Conservation (phyloP, 35 echinoderm and acorn worm genomes). For the Ophiothrix spiculata region DNA sequence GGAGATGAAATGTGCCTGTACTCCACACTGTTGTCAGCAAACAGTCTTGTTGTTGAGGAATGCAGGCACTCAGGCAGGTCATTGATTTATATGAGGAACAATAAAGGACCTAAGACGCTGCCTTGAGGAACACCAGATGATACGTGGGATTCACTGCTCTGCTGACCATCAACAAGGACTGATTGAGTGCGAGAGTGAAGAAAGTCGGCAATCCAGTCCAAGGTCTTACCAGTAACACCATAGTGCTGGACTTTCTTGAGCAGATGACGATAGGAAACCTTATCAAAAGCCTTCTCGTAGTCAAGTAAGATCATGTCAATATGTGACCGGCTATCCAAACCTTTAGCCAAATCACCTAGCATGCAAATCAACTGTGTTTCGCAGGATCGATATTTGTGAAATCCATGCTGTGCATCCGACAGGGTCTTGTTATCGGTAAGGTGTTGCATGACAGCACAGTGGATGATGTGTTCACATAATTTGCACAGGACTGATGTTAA, state of each 20-base stretch:
- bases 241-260: slow-evolving; percentile 13
- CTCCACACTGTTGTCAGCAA: slow-evolving; percentile 47
- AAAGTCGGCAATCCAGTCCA: slow-evolving; percentile 13
- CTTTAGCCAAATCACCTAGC: slow-evolving; percentile 7
- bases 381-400: neutral
- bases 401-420: neutral
- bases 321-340: slow-evolving; percentile 2
- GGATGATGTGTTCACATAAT: slow-evolving; percentile 26
- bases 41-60: slow-evolving; percentile 23
- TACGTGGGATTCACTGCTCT: slow-evolving; percentile 10
- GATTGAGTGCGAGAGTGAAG: slow-evolving; percentile 1
- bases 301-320: slow-evolving; percentile 26
- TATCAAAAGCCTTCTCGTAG: slow-evolving; percentile 31
- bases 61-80: neutral
- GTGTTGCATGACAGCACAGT: slow-evolving; percentile 29
- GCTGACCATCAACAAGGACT: neutral
- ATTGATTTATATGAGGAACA: neutral
- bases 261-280: slow-evolving; percentile 25
- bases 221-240: neutral
- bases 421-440: slow-evolving; percentile 13
- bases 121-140: slow-evolving; percentile 6
- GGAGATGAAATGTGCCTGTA: slow-evolving; percentile 32
- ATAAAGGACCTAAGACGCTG: slow-evolving; percentile 4
- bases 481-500: slow-evolving; percentile 20
- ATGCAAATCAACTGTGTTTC: slow-evolving; percentile 16